Evolutionary conservation across 2,113 vertebrate species (phyloP).

Genomic region (Antechinus stuartii): DNA sequence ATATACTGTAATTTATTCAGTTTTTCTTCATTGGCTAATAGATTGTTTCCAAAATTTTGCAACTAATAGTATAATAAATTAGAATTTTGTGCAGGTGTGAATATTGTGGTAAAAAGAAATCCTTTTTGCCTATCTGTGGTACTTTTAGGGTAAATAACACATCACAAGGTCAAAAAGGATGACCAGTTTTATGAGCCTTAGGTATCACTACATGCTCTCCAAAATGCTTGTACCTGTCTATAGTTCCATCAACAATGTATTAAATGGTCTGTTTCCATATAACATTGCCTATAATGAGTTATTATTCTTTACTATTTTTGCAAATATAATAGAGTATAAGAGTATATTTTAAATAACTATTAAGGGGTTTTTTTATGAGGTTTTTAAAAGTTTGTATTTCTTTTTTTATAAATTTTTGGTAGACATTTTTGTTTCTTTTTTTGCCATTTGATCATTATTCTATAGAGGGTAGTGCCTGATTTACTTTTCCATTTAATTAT

Average conservation of each 20-base stretch:
- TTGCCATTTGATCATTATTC: too few species aligned
- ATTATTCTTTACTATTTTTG: neutral
- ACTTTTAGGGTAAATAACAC: neutral
- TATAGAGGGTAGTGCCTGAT: too few species aligned
- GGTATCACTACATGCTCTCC: neutral
- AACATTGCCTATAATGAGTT: neutral
- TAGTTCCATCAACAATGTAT: neutral
- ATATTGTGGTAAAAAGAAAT: neutral
- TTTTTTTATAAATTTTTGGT: too few species aligned
- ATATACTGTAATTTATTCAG: neutral
- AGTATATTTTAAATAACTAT: too few species aligned
- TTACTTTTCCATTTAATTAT: too few species aligned
- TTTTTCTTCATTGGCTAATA: neutral
- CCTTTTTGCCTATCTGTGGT: neutral
- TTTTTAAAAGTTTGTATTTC: too few species aligned
- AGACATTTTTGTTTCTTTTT: too few species aligned
- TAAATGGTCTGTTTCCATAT: neutral
- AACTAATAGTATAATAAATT: neutral
- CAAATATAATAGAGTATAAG: neutral
- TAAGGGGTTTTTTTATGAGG: too few species aligned
- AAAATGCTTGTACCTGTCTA: neutral
- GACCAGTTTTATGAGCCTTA: too few species aligned
- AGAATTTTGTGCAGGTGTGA: neutral
- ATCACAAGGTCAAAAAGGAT: neutral
- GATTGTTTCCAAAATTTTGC: neutral